These are phyloP conservation scores for Tychaedon coryphoeus DNA, from an alignment of 2,113 vertebrate species.

Conservation along the genomic window DNA sequence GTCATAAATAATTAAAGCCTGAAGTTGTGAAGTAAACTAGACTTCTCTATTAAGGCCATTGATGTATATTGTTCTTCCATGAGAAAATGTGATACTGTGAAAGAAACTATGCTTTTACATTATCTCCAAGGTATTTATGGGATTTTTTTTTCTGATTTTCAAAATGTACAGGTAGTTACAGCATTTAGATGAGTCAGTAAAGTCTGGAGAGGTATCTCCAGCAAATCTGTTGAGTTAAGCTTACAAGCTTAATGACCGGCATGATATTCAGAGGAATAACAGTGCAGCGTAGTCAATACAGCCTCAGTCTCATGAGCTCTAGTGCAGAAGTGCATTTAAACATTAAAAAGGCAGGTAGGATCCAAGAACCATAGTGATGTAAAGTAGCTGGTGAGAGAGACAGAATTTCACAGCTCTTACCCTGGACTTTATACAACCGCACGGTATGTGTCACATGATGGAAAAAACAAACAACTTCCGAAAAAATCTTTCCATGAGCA, in stretches of 20 bases:
- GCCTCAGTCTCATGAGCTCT: background rate
- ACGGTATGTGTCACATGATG: slow-evolving; percentile 82
- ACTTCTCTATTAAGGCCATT: background rate
- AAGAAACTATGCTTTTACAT: background rate
- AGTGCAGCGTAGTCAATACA: background rate
- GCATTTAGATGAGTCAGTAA: background rate
- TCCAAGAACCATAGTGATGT: background rate
- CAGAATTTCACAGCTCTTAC: slow-evolving; percentile 67
- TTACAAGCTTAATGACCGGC: background rate
- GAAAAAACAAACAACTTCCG: slow-evolving; percentile 85
- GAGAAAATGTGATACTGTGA: background rate
- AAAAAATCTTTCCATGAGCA: slow-evolving; percentile 83
- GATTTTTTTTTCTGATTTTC: background rate
- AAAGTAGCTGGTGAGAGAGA: background rate
- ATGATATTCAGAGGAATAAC: background rate
- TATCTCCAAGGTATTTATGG: background rate
- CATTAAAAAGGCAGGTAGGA: background rate
- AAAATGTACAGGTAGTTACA: background rate
- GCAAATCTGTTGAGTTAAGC: background rate
- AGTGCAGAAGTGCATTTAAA: background rate
- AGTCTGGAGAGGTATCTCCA: background rate
- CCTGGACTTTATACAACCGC: slow-evolving; percentile 81
- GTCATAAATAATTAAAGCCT: background rate
- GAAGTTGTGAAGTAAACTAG: background rate
- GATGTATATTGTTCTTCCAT: background rate